Conservation (phyloP, 2,797 vertebrate genomes). For the Gastrophryne carolinensis region DNA sequence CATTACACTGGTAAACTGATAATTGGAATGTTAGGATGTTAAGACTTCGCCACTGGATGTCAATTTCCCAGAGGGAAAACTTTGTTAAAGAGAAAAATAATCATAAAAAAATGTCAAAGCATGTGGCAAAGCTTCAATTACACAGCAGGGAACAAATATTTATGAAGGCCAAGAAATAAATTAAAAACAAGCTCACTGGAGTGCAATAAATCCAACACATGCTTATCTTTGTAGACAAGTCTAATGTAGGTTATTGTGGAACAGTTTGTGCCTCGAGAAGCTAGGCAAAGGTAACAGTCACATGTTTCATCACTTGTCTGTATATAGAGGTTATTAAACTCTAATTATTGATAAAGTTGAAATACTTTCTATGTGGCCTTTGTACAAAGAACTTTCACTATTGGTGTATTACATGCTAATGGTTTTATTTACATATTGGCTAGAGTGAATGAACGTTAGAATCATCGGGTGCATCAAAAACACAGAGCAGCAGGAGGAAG, state of each 20-base stretch:
- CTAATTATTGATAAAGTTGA: conserved; percentile 1
- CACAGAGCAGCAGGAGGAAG: too few species aligned
- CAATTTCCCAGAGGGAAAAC: neutral
- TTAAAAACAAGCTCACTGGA: conserved; percentile 14
- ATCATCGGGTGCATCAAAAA: too few species aligned
- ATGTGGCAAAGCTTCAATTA: conserved; percentile 25
- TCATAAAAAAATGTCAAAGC: neutral
- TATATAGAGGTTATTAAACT: conserved; percentile 13
- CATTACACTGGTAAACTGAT: neutral
- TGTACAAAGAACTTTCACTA: neutral
- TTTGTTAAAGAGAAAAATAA: neutral
- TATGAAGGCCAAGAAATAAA: conserved; percentile 20
- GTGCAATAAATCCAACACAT: neutral
- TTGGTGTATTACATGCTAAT: neutral
- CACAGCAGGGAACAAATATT: conserved; percentile 32
- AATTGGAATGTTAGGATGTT: neutral
- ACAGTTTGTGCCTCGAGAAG: conserved; percentile 3
- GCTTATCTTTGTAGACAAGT: conserved; percentile 17
- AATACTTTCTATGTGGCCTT: neutral
- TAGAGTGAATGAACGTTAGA: too few species aligned
- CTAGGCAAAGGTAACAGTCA: neutral
- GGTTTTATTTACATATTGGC: too few species aligned
- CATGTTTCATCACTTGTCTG: conserved; percentile 20
- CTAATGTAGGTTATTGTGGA: conserved; percentile 11
- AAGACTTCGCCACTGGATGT: neutral